These are phyloP conservation scores for Taurulus bubalis DNA, from an alignment of 2,113 vertebrate species.

Conservation along the genomic window DNA sequence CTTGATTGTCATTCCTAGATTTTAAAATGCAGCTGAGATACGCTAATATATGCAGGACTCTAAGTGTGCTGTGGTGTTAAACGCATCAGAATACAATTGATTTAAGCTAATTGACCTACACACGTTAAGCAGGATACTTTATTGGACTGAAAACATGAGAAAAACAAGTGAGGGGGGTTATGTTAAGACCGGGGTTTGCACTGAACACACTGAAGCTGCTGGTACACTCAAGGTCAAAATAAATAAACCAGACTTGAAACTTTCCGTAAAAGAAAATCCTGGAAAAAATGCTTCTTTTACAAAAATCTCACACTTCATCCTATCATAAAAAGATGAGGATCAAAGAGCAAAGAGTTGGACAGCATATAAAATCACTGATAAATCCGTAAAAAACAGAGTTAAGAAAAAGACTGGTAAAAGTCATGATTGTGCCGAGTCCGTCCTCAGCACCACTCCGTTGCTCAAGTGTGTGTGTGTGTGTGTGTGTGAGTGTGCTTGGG, in stretches of 20 bases:
- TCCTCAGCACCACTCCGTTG: slow-evolving; percentile 37
- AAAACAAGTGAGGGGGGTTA: slow-evolving; percentile 23
- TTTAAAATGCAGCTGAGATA: slow-evolving; percentile 43
- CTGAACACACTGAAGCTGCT: slow-evolving; percentile 60
- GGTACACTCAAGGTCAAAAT: slow-evolving; percentile 58
- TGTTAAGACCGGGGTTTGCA: slow-evolving; percentile 30
- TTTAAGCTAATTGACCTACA: slow-evolving; percentile 24
- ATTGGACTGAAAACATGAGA: slow-evolving; percentile 40
- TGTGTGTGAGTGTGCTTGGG: slow-evolving; percentile 31
- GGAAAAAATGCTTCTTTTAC: slow-evolving; percentile 21
- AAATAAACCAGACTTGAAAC: slow-evolving; percentile 48
- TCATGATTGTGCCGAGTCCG: slow-evolving; percentile 46
- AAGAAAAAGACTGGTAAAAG: slow-evolving; percentile 65
- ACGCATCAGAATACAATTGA: slow-evolving; percentile 17
- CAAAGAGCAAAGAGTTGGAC: slow-evolving; percentile 19
- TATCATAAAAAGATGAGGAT: slow-evolving; percentile 66
- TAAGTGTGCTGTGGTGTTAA: slow-evolving; percentile 10
- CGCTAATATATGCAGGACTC: slow-evolving; percentile 6
- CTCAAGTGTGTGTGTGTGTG: slow-evolving; percentile 24
- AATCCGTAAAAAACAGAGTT: slow-evolving; percentile 67
- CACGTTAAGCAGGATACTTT: slow-evolving; percentile 35
- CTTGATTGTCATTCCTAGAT: slow-evolving; percentile 74
- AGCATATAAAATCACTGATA: slow-evolving; percentile 70
- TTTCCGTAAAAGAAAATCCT: slow-evolving; percentile 52
- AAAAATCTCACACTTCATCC: slow-evolving; percentile 49